These are phyloP conservation scores for Drosophila takahashii DNA, from an alignment of 1,140 invertebrate genomes.

Conservation along the genomic window DNA sequence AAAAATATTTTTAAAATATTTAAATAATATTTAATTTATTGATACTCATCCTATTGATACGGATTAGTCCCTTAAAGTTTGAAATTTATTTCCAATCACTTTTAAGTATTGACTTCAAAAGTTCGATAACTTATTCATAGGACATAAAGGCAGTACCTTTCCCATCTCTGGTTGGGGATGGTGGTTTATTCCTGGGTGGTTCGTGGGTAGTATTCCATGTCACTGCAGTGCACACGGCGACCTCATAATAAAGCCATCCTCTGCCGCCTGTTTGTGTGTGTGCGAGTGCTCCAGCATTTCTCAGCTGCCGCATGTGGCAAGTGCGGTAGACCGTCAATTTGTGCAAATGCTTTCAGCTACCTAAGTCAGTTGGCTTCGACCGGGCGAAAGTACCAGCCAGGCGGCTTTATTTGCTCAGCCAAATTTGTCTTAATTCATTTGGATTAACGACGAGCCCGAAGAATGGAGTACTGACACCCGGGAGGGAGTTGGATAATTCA, in stretches of 20 bases:
- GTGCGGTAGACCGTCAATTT: slow-evolving; percentile 78
- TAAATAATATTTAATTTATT: too few species aligned
- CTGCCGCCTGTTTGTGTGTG: slow-evolving; percentile 13
- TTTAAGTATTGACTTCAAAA: too few species aligned
- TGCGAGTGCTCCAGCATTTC: slow-evolving; percentile 38
- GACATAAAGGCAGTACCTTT: neutral
- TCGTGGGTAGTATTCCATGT: slow-evolving; percentile 28
- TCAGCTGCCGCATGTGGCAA: slow-evolving; percentile 76
- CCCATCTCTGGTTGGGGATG: neutral
- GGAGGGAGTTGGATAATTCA: slow-evolving; percentile 12
- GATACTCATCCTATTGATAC: too few species aligned
- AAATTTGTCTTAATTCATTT: slow-evolving; percentile 69
- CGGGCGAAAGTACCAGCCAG: neutral
- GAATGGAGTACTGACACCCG: slow-evolving; percentile 13
- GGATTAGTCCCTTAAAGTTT: too few species aligned
- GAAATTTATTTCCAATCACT: too few species aligned
- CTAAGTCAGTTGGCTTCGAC: slow-evolving; percentile 37
- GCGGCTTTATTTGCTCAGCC: slow-evolving; percentile 58
- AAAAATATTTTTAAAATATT: too few species aligned
- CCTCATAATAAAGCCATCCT: slow-evolving; percentile 65
- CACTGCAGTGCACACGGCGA: slow-evolving; percentile 54
- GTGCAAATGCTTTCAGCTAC: slow-evolving; percentile 72
- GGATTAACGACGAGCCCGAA: slow-evolving; percentile 45
- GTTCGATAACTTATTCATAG: neutral
- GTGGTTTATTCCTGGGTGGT: neutral